These are phyloP conservation scores for Cichlasoma orientale DNA, from an alignment of 2,797 vertebrate genomes.

Conservation along the genomic window DNA sequence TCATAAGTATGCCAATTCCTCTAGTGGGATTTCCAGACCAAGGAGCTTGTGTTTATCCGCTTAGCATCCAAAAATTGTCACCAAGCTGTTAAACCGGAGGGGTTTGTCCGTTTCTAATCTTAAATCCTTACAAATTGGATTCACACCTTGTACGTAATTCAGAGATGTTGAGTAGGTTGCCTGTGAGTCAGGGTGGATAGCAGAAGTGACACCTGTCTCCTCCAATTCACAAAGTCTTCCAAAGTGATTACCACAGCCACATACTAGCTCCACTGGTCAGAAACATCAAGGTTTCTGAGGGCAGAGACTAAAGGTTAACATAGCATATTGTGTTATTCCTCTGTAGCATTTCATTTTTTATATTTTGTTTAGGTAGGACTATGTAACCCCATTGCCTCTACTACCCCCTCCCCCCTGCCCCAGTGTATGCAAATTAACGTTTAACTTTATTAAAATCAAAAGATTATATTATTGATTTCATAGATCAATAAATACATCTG, in stretches of 20 bases:
- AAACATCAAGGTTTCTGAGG: constrained; percentile 2
- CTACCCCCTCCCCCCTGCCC: background rate
- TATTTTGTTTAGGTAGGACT: background rate
- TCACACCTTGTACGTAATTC: constrained; percentile 72
- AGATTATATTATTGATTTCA: background rate
- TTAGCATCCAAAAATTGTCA: constrained; percentile 79
- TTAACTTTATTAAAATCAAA: background rate
- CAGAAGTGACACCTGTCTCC: constrained; percentile 68
- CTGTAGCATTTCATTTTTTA: background rate
- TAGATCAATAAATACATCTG: constrained; percentile 7
- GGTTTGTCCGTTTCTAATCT: constrained; percentile 70
- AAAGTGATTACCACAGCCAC: constrained; percentile 35
- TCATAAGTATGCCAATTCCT: constrained; percentile 59
- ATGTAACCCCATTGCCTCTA: background rate
- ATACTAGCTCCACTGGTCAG: constrained; percentile 17
- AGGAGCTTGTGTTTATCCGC: constrained; percentile 78
- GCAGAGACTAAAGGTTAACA: background rate
- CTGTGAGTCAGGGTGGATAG: constrained; percentile 35
- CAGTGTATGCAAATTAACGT: background rate
- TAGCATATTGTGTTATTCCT: background rate
- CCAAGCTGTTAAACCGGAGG: constrained; percentile 73
- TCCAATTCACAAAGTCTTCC: constrained; percentile 42
- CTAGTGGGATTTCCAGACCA: constrained; percentile 72
- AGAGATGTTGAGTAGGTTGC: constrained; percentile 53
- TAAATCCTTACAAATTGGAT: constrained; percentile 80